Base-by-base conservation (phyloP, 2,888 invertebrate species). In the Eueremaeus valkanovi region DNA sequence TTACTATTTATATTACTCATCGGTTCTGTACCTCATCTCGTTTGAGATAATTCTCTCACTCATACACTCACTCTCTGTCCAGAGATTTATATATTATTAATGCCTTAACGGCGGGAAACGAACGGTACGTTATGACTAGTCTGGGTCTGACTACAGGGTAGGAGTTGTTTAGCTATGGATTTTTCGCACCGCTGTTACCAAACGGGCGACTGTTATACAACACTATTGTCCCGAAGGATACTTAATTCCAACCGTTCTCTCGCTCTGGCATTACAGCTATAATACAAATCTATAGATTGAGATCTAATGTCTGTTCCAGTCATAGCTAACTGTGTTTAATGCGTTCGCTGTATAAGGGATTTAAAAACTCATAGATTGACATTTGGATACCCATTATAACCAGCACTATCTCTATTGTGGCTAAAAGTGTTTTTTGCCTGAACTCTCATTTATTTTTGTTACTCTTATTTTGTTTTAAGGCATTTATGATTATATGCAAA, bases 41-140 rank as follows among this genome's bases (percentile, higher is more conserved):
- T 58, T 58, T 31, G 13, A 18, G 16, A 58, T 29, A 11, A 58
- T 18, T 31, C 55, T 11, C 55, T 8, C 51, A 51, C 51, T 21
- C 21, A 24, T 21, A 13, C n/a, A 5, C 31, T 16, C 61, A 33
- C 33, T 63, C 63, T 63, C 63, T 40, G 40, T 66, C 66, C 24
- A 21, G 40, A 36, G 40, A 31, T 31, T 66, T 36, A 66, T 66
- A 40, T 24, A 66, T 66, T 66, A 66, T 66, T 66, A 66, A 66
- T 66, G 66, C 21, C 66, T 66, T 66, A 66, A 66, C 66, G 66
- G 66, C 58, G 58, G 29, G 58, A 66, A 66, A 66, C 66, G 61
- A 66, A 21, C 40, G 66, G 8, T 36, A 24, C 33, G 66, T 66
- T 66, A 36, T 36, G 36, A n/a, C 24, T 29, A 33, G 36, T 21